Percentiles rank a stretch among this genome's conserved stretches.
phyloP scores from a whole-genome alignment of 2,113 vertebrate genomes.

The Odontesthes bonariensis region DNA sequence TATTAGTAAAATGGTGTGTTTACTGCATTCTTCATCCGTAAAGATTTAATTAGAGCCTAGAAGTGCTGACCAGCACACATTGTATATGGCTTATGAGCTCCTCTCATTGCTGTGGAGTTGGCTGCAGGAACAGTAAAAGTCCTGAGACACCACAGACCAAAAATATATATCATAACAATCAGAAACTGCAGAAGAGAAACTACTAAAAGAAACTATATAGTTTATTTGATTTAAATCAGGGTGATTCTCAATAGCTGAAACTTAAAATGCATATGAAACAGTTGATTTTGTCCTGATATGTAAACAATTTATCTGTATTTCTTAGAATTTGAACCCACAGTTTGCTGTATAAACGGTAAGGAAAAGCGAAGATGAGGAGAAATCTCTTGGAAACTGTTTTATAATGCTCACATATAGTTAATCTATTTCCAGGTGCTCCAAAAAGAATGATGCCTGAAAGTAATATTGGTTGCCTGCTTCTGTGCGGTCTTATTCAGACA shows the following conservation, averaged over 20 bases:
- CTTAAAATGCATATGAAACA: neutral
- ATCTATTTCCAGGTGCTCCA: too few species aligned
- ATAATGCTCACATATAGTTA: neutral
- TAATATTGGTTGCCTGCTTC: too few species aligned
- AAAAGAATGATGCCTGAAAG: too few species aligned
- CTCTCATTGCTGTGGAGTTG: constrained; percentile 42
- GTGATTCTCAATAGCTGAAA: neutral
- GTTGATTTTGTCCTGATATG: constrained; percentile 25
- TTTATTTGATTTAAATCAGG: neutral
- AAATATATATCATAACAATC: constrained; percentile 35
- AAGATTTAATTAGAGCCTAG: constrained; percentile 63
- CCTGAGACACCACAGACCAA: constrained; percentile 33
- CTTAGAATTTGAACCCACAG: constrained; percentile 1
- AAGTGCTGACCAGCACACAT: constrained; percentile 57
- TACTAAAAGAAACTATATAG: neutral
- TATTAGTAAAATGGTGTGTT: constrained; percentile 38
- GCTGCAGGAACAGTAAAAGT: constrained; percentile 17
- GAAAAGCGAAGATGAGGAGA: neutral
- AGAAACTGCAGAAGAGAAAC: constrained; percentile 15
- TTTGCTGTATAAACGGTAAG: neutral
- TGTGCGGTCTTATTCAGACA: too few species aligned
- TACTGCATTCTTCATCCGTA: constrained; percentile 59
- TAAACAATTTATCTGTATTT: constrained; percentile 21
- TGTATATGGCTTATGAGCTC: constrained; percentile 54
- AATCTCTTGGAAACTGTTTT: neutral